Conservation (phyloP, 2,888 invertebrate species). For the Mantis religiosa region DNA sequence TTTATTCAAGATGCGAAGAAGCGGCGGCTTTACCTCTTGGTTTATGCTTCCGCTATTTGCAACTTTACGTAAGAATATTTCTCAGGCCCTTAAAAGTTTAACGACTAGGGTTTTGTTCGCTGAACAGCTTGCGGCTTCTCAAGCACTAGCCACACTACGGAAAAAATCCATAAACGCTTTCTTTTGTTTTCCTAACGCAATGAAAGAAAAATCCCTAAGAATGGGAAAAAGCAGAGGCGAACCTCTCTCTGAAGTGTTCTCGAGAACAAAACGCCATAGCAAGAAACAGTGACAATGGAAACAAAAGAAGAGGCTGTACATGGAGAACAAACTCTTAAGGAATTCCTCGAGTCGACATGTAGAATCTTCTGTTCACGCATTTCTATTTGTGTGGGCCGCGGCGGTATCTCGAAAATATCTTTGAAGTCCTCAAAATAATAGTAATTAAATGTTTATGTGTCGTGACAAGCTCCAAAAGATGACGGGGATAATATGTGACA, state of each 20-base stretch:
- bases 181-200: neutral
- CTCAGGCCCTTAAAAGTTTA: neutral
- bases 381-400: neutral
- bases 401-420: neutral
- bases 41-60: neutral
- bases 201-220: neutral
- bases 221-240: neutral
- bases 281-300: neutral
- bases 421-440: neutral
- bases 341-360: neutral
- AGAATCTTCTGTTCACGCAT: neutral
- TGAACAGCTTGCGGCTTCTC: neutral
- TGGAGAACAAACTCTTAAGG: neutral
- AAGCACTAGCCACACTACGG: neutral
- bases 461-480: neutral
- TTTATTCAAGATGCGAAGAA: no score
- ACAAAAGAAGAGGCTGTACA: no score
- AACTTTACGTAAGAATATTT: neutral
- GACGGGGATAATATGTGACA: neutral
- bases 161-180: neutral
- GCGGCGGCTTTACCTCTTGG: no score
- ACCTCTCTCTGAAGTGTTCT: neutral
- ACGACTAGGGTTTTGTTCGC: neutral
- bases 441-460: neutral
- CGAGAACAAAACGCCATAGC: neutral